These are phyloP conservation scores for Oryzias melastigma DNA, from an alignment of 2,113 vertebrate genomes.

Conservation along the genomic window DNA sequence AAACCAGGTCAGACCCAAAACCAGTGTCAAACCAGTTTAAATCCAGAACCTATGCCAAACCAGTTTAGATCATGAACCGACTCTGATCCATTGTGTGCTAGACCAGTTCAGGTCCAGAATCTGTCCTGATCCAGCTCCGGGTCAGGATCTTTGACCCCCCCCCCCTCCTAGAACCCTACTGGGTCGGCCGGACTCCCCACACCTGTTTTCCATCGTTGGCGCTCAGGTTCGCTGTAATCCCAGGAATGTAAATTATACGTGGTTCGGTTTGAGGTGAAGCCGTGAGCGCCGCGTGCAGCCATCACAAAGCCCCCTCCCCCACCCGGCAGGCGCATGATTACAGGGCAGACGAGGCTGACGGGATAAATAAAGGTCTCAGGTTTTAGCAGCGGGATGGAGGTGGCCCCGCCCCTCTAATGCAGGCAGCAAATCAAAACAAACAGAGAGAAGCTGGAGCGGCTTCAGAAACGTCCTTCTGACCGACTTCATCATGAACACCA, in stretches of 20 bases:
- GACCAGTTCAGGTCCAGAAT: too few relatives aligned
- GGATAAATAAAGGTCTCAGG: constrained; percentile 59
- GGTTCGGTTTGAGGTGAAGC: constrained; percentile 60
- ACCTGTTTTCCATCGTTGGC: constrained; percentile 77
- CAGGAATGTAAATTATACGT: constrained; percentile 80
- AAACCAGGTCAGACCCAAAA: too few relatives aligned
- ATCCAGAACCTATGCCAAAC: too few relatives aligned
- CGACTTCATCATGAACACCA: too few relatives aligned
- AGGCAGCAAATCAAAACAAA: constrained; percentile 20
- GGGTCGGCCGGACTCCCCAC: constrained; percentile 45
- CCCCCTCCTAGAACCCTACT: constrained; percentile 19
- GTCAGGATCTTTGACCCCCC: not conserved
- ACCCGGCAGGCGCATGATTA: constrained; percentile 59
- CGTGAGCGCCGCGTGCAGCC: constrained; percentile 45
- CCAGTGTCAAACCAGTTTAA: too few relatives aligned
- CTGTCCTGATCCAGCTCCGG: not conserved
- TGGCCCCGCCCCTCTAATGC: constrained; percentile 29
- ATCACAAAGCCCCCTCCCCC: constrained; percentile 7
- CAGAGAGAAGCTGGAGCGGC: not conserved
- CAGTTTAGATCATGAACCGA: too few relatives aligned
- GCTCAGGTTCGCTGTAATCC: constrained; percentile 72
- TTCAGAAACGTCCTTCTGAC: not conserved
- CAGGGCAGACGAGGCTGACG: constrained; percentile 62
- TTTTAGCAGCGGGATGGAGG: constrained; percentile 17
- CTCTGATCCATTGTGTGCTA: too few relatives aligned